Conservation (phyloP, 2,113 vertebrate species). For the Pseudonaja textilis region DNA sequence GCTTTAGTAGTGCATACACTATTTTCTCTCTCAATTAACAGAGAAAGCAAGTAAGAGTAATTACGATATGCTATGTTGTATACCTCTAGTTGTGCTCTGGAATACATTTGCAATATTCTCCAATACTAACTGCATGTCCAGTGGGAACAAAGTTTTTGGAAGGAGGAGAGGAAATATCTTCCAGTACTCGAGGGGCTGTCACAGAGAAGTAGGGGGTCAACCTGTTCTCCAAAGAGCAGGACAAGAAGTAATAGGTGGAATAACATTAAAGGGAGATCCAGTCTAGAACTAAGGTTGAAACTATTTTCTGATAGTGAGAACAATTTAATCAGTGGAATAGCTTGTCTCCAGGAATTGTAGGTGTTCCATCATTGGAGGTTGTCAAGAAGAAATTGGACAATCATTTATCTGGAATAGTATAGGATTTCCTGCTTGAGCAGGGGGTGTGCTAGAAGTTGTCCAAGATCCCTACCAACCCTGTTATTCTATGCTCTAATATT, state of each 20-base stretch:
- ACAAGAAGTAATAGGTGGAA: background rate
- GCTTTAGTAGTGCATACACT: constrained; percentile 39
- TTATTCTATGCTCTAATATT: background rate
- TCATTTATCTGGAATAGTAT: background rate
- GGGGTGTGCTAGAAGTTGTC: accelerated
- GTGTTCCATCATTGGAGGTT: background rate
- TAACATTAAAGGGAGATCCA: background rate
- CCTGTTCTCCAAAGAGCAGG: background rate
- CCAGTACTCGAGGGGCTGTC: background rate
- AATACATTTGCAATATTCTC: constrained; percentile 47
- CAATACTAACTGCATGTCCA: constrained; percentile 55
- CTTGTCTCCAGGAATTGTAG: background rate
- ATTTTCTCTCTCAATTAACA: constrained; percentile 38
- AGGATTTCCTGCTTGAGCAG: background rate
- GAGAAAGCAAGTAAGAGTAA: constrained; percentile 35
- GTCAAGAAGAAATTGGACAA: background rate
- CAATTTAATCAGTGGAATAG: background rate
- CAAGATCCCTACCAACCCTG: background rate
- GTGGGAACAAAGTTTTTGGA: constrained; percentile 39
- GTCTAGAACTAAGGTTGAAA: background rate
- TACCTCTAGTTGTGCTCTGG: constrained; percentile 39
- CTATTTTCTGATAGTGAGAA: background rate
- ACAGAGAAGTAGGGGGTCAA: background rate
- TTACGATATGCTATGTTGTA: constrained; percentile 18
- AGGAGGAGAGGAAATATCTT: background rate